These are phyloP conservation scores for Athetis lepigone DNA, from an alignment of 2,888 invertebrate genomes.

Conservation along the genomic window DNA sequence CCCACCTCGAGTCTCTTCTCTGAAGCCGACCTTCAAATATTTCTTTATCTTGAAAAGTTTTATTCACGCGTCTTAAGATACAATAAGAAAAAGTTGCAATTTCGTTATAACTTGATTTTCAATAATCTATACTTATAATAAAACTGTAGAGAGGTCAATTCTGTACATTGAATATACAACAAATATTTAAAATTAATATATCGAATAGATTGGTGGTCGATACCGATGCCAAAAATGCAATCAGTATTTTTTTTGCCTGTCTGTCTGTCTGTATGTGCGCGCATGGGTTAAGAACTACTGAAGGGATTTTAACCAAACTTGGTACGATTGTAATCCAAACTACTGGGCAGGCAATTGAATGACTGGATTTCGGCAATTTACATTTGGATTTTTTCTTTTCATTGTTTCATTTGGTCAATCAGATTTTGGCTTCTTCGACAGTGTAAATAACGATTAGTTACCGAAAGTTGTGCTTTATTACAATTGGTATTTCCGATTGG, in stretches of 20 bases:
- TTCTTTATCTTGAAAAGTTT: conserved; percentile 13
- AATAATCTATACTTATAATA: too few relatives aligned
- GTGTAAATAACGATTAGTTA: not conserved
- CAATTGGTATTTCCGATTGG: not conserved
- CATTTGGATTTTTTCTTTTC: conserved; percentile 18
- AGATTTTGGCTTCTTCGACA: conserved; percentile 6
- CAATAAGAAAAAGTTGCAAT: not conserved
- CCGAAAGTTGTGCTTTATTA: not conserved
- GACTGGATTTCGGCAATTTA: conserved; percentile 45
- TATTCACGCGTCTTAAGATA: not conserved
- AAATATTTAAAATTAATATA: too few relatives aligned
- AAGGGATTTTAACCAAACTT: too few relatives aligned
- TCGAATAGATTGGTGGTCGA: too few relatives aligned
- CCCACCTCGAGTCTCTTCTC: not conserved
- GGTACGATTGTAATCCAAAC: too few relatives aligned
- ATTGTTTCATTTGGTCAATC: not conserved
- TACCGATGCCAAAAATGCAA: too few relatives aligned
- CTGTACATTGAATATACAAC: too few relatives aligned
- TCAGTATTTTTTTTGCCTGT: too few relatives aligned
- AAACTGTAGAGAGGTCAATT: too few relatives aligned
- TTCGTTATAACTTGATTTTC: conserved; percentile 4
- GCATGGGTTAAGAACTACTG: too few relatives aligned
- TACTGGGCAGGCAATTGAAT: too few relatives aligned
- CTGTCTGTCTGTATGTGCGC: too few relatives aligned
- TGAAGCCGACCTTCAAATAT: conserved; percentile 16